Percentiles rank a stretch among this genome's conserved stretches.
These are phyloP conservation scores for Tubulanus polymorphus DNA, from an alignment of 2,888 invertebrate genomes.

Conservation along the genomic window DNA sequence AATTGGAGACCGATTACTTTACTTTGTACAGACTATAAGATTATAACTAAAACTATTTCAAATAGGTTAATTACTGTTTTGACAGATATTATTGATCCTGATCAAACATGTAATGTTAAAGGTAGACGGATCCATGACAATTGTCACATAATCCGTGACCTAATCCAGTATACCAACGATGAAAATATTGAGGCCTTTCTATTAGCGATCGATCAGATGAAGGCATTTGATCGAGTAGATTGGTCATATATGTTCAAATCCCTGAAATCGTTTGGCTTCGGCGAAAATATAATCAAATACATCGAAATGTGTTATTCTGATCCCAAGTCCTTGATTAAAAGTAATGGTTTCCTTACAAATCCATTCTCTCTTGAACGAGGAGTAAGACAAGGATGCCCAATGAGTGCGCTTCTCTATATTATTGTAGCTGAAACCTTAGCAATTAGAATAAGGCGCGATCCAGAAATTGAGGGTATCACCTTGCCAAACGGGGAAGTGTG, in stretches of 20 bases:
- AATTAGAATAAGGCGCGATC: slow-evolving; percentile 1
- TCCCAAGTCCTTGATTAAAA: slow-evolving; percentile 1
- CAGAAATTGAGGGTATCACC: slow-evolving; percentile 11
- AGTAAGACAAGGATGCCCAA: slow-evolving; percentile 10
- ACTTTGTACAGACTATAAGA: slow-evolving; percentile 23
- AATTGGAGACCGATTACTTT: slow-evolving; percentile 25
- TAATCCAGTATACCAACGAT: slow-evolving; percentile 21
- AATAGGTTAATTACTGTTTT: slow-evolving; percentile 18
- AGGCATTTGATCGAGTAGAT: slow-evolving; percentile 25
- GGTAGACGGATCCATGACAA: neutral
- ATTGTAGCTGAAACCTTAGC: slow-evolving; percentile 8
- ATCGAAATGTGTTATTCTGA: slow-evolving; percentile 21
- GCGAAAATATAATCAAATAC: slow-evolving; percentile 19
- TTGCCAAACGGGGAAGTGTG: slow-evolving; percentile 5
- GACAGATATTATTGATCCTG: slow-evolving; percentile 13
- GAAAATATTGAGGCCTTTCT: slow-evolving; percentile 18
- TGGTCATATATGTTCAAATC: slow-evolving; percentile 22
- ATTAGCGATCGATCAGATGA: slow-evolving; percentile 25
- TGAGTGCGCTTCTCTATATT: slow-evolving; percentile 7
- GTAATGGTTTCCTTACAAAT: slow-evolving; percentile 7
- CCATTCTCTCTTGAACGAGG: slow-evolving; percentile 5
- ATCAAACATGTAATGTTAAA: slow-evolving; percentile 17
- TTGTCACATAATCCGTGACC: slow-evolving; percentile 19
- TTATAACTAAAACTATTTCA: slow-evolving; percentile 21
- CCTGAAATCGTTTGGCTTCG: slow-evolving; percentile 22